Evolutionary conservation across 2,113 vertebrate genomes (phyloP).

Genomic region (Festucalex cinctus): DNA sequence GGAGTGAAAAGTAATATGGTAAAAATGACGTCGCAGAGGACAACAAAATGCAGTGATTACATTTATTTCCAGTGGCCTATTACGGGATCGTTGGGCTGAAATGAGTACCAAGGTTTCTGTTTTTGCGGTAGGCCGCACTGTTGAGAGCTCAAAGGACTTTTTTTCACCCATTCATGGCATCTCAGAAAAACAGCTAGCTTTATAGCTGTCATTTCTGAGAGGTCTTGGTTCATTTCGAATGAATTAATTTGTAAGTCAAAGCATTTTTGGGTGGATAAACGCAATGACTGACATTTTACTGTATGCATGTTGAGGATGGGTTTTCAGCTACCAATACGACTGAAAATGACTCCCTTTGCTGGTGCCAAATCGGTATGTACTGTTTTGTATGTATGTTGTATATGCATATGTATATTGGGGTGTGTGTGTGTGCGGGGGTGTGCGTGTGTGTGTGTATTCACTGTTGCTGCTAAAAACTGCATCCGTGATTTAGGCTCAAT

Average conservation of each 20-base stretch:
- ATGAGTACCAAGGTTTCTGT: constrained; percentile 52
- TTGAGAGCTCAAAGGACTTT: constrained; percentile 37
- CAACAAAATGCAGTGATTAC: constrained; percentile 74
- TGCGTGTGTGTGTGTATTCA: too few species aligned
- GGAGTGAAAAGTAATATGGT: constrained; percentile 63
- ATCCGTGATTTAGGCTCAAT: too few species aligned
- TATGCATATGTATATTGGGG: neutral
- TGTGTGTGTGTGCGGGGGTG: neutral
- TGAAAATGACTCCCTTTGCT: constrained; percentile 36
- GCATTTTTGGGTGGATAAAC: constrained; percentile 30
- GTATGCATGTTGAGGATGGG: constrained; percentile 15
- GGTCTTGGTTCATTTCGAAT: constrained; percentile 45
- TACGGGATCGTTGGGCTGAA: constrained; percentile 58
- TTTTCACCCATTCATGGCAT: constrained; percentile 51
- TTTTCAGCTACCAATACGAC: constrained; percentile 31
- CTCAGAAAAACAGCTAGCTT: constrained; percentile 50
- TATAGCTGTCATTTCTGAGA: constrained; percentile 35
- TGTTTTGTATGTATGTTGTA: constrained; percentile 11
- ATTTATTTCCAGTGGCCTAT: constrained; percentile 71
- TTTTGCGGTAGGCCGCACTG: constrained; percentile 42
- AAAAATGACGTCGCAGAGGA: constrained; percentile 63
- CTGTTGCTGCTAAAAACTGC: too few species aligned
- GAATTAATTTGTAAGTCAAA: constrained; percentile 44
- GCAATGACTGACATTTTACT: constrained; percentile 32
- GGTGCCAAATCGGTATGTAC: constrained; percentile 13